These are phyloP conservation scores for Cettia cetti DNA, from an alignment of 2,113 vertebrate species.

Conservation along the genomic window DNA sequence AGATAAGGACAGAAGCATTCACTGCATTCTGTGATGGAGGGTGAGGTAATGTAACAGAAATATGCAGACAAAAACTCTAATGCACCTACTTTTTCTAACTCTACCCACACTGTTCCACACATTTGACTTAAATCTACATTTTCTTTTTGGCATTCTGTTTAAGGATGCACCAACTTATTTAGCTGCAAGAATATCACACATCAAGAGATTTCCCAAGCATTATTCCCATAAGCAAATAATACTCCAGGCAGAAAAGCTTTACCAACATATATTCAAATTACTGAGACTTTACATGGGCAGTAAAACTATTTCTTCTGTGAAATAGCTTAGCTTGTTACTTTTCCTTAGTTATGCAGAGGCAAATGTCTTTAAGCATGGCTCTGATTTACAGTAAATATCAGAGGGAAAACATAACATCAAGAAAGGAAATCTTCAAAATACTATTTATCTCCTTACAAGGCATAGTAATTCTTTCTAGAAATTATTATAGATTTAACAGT, in stretches of 20 bases:
- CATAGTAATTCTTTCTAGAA: background rate
- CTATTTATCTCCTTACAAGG: background rate
- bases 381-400: background rate
- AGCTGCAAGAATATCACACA: background rate
- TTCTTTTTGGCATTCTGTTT: background rate
- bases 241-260: background rate
- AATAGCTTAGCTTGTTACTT: background rate
- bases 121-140: background rate
- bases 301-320: background rate
- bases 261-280: background rate
- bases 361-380: background rate
- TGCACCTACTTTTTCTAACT: background rate
- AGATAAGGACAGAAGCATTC: background rate
- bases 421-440: background rate
- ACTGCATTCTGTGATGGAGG: background rate
- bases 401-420: background rate
- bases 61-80: background rate
- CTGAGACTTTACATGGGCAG: background rate
- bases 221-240: background rate
- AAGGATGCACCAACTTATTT: background rate
- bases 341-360: background rate
- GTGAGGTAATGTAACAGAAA: background rate
- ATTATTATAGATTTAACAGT: background rate
- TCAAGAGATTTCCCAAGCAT: background rate
- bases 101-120: background rate